Evolutionary conservation across 2,888 invertebrate species (phyloP).

Genomic region (Spialia ferax): DNA sequence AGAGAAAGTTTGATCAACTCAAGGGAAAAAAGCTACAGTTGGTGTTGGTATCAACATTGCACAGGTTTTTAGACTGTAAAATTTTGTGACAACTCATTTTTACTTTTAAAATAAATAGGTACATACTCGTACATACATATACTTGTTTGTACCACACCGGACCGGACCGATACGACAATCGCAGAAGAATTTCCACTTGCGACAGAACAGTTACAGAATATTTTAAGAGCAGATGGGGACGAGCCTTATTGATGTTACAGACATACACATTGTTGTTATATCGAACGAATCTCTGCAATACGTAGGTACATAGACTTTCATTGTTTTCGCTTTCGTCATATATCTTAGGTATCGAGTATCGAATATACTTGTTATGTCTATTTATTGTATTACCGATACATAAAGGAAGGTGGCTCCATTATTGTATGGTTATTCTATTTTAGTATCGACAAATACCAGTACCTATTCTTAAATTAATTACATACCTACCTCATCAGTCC

Average conservation of each 20-base stretch:
- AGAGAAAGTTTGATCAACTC: too few relatives aligned
- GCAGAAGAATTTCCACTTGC: neutral
- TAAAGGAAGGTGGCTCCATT: neutral
- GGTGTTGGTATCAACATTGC: too few relatives aligned
- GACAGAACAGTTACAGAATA: neutral
- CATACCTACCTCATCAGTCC: too few relatives aligned
- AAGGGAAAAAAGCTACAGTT: too few relatives aligned
- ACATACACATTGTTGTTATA: slow-evolving; percentile 78
- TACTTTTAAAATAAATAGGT: too few relatives aligned
- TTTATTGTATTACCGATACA: neutral
- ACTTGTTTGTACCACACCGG: too few relatives aligned
- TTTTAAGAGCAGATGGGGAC: slow-evolving; percentile 1
- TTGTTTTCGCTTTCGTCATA: slow-evolving; percentile 40
- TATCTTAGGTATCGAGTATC: slow-evolving; percentile 30
- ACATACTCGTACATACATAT: too few relatives aligned
- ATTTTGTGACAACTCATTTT: too few relatives aligned
- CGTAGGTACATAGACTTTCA: slow-evolving; percentile 38
- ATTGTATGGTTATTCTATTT: too few relatives aligned
- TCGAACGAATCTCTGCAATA: slow-evolving; percentile 69
- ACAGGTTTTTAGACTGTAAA: too few relatives aligned
- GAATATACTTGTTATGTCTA: slow-evolving; percentile 17
- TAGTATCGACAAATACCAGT: too few relatives aligned
- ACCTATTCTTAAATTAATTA: too few relatives aligned
- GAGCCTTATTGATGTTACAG: slow-evolving; percentile 60
- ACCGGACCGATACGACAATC: neutral